These are phyloP conservation scores for Cebus imitator DNA, from an alignment of 2,113 vertebrate genomes.

Conservation along the genomic window DNA sequence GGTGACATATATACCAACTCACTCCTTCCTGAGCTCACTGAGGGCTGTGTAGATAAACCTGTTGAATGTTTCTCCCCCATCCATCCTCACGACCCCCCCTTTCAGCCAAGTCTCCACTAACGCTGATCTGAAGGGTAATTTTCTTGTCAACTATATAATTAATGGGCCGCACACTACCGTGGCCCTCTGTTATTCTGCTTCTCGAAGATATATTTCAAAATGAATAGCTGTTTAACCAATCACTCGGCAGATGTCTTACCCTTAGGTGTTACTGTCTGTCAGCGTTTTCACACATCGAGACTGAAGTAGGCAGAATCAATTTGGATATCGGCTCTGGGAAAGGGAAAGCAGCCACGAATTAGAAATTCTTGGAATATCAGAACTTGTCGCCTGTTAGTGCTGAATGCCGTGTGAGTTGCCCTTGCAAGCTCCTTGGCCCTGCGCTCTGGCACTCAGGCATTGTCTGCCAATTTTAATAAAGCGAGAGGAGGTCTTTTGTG, in stretches of 20 bases:
- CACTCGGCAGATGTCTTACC: constrained; percentile 83
- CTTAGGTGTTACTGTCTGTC: constrained; percentile 85
- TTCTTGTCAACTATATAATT: constrained; percentile 87
- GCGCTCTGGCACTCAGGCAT: rapidly evolving
- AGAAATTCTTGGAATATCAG: constrained; percentile 67
- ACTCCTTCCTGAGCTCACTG: neutral
- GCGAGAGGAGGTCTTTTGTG: neutral
- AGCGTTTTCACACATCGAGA: constrained; percentile 77
- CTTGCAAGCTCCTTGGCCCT: constrained; percentile 74
- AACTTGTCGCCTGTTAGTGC: constrained; percentile 61
- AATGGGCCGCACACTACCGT: constrained; percentile 81
- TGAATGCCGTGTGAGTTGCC: neutral
- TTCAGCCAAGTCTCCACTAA: constrained; percentile 73
- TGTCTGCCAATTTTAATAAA: constrained; percentile 69
- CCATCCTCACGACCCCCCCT: neutral
- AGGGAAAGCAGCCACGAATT: constrained; percentile 64
- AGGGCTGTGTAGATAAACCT: neutral
- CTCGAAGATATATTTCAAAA: constrained; percentile 82
- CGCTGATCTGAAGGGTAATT: constrained; percentile 85
- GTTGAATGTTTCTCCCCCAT: constrained; percentile 15
- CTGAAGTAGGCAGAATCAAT: constrained; percentile 83
- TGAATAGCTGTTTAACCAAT: constrained; percentile 87
- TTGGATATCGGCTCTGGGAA: constrained; percentile 74
- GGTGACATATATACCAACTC: neutral
- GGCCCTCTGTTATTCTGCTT: constrained; percentile 83